Evolutionary conservation across 2,888 invertebrate species (phyloP).

Genomic region (Caenorhabditis imperialis): DNA sequence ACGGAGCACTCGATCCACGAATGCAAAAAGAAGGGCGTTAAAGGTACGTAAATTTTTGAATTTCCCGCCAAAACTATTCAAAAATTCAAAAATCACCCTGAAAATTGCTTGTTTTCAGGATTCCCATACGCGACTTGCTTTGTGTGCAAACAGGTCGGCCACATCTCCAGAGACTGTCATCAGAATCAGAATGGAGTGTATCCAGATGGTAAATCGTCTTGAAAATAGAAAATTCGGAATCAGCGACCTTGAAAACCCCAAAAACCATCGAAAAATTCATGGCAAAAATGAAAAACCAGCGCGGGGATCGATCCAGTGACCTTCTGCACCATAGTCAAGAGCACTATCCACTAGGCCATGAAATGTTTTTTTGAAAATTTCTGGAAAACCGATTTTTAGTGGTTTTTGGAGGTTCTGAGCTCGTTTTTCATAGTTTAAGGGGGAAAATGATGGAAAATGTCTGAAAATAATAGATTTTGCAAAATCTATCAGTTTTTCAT

Average conservation of each 20-base stretch:
- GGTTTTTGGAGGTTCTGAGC: too few relatives aligned
- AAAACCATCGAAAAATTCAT: too few relatives aligned
- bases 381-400: too few relatives aligned
- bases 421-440: too few relatives aligned
- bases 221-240: not conserved
- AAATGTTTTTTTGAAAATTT: too few relatives aligned
- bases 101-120: slow-evolving; percentile 80
- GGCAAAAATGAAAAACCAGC: too few relatives aligned
- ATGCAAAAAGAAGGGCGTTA: slow-evolving; percentile 71
- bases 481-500: too few relatives aligned
- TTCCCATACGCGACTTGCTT: slow-evolving; percentile 90
- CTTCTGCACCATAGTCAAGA: too few relatives aligned
- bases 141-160: slow-evolving; percentile 89
- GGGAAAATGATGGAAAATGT: too few relatives aligned
- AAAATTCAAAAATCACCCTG: slow-evolving; percentile 7
- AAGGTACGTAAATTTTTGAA: slow-evolving; percentile 48
- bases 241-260: not conserved
- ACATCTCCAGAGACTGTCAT: slow-evolving; percentile 89
- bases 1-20: slow-evolving; percentile 85
- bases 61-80: not conserved
- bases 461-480: too few relatives aligned
- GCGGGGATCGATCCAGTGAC: too few relatives aligned
- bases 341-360: too few relatives aligned
- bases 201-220: slow-evolving; percentile 83
- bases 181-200: slow-evolving; percentile 90